These are phyloP conservation scores for Corapipo altera DNA, from an alignment of 2,113 vertebrate genomes.

Conservation along the genomic window DNA sequence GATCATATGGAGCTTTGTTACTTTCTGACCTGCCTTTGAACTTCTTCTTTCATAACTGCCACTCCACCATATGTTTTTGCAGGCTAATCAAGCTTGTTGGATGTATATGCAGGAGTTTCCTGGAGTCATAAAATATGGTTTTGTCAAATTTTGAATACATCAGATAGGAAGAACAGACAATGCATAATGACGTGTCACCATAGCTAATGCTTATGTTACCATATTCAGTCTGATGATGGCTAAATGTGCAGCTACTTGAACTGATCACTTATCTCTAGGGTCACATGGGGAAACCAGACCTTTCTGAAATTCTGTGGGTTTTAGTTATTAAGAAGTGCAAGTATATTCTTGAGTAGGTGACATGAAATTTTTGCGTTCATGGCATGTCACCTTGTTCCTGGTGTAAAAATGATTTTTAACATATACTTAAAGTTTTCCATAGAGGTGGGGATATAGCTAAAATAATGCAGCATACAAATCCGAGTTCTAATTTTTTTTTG, in stretches of 20 bases:
- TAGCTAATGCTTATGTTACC: not conserved
- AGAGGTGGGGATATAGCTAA: not conserved
- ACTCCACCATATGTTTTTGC: conserved; percentile 4
- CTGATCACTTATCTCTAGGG: not conserved
- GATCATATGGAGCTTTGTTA: not conserved
- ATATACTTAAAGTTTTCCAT: not conserved
- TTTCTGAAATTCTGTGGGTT: not conserved
- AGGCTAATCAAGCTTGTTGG: not conserved
- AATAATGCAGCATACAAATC: not conserved
- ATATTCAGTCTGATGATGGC: not conserved
- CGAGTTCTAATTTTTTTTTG: not conserved
- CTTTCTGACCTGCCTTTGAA: conserved; percentile 41
- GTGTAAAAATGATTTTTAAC: not conserved
- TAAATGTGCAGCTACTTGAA: not conserved
- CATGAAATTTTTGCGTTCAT: not conserved
- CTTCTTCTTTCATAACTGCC: not conserved
- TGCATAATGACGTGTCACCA: not conserved
- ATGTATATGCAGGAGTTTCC: conserved; percentile 23
- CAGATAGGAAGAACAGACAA: conserved; percentile 5
- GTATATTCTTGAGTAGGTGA: not conserved
- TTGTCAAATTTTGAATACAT: conserved; percentile 38
- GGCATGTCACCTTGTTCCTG: not conserved
- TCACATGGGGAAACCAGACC: not conserved
- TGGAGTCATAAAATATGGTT: not conserved
- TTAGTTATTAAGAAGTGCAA: not conserved